phyloP scores from a whole-genome alignment of 2,113 vertebrate genomes.

The Pelmatolapia mariae region DNA sequence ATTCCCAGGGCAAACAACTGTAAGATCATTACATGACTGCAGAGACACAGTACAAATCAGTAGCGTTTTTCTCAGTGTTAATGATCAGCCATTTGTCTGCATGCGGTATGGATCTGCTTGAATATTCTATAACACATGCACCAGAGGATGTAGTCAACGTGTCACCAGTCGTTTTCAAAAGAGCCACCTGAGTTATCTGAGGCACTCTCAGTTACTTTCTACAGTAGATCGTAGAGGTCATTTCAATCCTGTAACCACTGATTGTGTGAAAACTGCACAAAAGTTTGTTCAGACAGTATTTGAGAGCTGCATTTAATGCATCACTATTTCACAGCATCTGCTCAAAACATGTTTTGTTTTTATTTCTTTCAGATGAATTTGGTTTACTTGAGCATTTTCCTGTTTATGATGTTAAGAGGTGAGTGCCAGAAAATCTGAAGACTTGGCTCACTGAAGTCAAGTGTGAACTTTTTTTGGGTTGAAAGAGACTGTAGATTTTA shows the following conservation, averaged over 20 bases:
- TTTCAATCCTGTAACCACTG: not conserved
- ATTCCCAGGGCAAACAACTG: not conserved
- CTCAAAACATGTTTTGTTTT: not conserved
- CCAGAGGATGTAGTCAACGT: not conserved
- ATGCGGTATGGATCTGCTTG: not conserved
- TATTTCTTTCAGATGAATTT: conserved; percentile 39
- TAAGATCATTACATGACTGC: not conserved
- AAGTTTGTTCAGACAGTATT: not conserved
- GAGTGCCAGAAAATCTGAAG: conserved; percentile 1
- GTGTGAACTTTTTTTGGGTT: not conserved
- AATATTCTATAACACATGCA: not conserved
- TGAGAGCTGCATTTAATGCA: not conserved
- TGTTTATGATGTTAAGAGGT: conserved; percentile 34
- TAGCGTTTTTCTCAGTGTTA: not conserved
- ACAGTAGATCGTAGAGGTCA: not conserved
- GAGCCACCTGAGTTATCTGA: not conserved
- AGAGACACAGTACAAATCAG: not conserved
- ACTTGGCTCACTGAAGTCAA: not conserved
- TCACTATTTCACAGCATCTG: not conserved
- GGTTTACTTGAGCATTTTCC: not conserved
- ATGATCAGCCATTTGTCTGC: not conserved
- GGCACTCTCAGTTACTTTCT: not conserved
- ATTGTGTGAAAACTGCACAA: not conserved
- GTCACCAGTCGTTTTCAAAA: not conserved
- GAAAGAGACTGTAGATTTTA: not conserved